These are phyloP conservation scores for Upupa epops DNA, from an alignment of 2,113 vertebrate species.

Conservation along the genomic window DNA sequence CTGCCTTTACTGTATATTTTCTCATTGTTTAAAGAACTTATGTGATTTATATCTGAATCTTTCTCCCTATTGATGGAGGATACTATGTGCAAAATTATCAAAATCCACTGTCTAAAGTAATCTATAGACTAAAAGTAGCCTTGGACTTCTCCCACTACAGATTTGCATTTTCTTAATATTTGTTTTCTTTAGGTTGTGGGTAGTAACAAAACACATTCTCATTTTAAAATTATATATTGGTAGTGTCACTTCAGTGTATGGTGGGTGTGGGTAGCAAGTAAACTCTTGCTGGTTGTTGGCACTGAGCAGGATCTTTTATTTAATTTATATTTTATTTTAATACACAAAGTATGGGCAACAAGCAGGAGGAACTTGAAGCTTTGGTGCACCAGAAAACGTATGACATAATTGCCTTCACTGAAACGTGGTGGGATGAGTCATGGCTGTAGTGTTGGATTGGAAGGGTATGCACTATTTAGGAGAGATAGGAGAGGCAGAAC, in stretches of 20 bases:
- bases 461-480: too few species aligned
- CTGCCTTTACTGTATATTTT: neutral
- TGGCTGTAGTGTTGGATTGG: too few species aligned
- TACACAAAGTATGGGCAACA: too few species aligned
- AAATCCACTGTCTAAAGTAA: neutral
- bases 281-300: neutral
- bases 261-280: neutral
- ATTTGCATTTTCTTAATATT: neutral
- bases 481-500: too few species aligned
- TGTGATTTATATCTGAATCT: neutral
- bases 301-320: neutral
- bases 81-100: neutral
- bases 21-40: neutral
- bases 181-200: neutral
- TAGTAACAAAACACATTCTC: neutral
- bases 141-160: neutral
- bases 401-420: too few species aligned
- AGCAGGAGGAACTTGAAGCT: too few species aligned
- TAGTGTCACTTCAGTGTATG: fast-evolving
- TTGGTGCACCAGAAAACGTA: too few species aligned
- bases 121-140: neutral
- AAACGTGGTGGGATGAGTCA: too few species aligned
- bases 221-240: neutral
- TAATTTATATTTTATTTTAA: too few species aligned
- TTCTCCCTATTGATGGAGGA: neutral